These are phyloP conservation scores for Strigamia maritima DNA, from an alignment of 2,888 invertebrate species.

Conservation along the genomic window DNA sequence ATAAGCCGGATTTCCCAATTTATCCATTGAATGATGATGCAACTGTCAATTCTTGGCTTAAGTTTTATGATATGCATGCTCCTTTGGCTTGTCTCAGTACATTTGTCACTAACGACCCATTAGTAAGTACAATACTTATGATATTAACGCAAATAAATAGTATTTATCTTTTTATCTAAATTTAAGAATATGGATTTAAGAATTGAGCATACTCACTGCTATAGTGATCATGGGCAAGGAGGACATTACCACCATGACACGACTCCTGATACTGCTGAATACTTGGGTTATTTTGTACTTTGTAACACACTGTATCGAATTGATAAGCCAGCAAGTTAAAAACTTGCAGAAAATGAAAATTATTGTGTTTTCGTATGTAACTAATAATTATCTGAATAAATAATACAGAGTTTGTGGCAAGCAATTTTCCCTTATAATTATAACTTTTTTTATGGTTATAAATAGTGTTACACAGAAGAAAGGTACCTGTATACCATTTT, in stretches of 20 bases:
- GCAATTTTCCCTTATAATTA: no score
- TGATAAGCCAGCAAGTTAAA: background rate
- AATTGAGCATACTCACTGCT: slow-evolving; percentile 58
- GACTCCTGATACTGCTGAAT: slow-evolving; percentile 50
- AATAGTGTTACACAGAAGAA: no score
- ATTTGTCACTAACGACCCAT: slow-evolving; percentile 78
- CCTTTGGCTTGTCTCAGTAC: slow-evolving; percentile 86
- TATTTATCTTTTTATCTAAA: background rate
- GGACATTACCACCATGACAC: slow-evolving; percentile 58
- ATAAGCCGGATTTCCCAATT: slow-evolving; percentile 74
- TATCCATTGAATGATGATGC: slow-evolving; percentile 66
- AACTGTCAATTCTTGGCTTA: slow-evolving; percentile 81
- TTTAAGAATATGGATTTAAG: slow-evolving; percentile 51
- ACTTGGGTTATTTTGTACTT: background rate
- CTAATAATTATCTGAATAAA: no score
- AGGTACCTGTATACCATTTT: no score
- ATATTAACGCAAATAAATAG: background rate
- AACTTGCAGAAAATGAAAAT: no score
- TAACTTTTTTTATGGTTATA: no score
- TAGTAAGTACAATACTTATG: slow-evolving; percentile 56
- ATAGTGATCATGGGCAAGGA: slow-evolving; percentile 48
- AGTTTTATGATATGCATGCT: slow-evolving; percentile 84
- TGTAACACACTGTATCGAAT: background rate
- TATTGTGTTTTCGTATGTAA: no score
- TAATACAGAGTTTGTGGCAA: no score